Base-by-base conservation (phyloP, 2,888 invertebrate species). In the Odontocolon sp. region DNA sequence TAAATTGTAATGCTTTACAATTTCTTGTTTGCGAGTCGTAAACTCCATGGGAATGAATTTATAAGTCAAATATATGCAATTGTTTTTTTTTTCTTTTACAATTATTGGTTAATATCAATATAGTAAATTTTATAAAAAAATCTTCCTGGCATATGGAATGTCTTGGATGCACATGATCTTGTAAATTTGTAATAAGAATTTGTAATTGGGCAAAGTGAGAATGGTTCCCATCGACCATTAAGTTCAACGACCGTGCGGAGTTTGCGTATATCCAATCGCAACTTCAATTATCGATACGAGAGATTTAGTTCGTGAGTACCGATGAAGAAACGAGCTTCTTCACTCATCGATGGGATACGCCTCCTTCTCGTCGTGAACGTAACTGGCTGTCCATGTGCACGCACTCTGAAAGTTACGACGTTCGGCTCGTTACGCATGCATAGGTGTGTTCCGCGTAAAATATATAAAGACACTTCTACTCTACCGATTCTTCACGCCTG, bases 351-450 rank as follows among this genome's bases (percentile, higher is more conserved):
- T 64, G 72, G 69, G 72, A 64, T 69, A 77, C 77, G 77, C 81
- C 80, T 77, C 57, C 74, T 70, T 75, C 77, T 75, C 64, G 80
- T 80, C 72, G 70, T 75, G 78, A 80, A 81, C 79, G 64, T 78
- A 77, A 79, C 78, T 79, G 75, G 79, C 80, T 80, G 77, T 72
- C 72, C 72, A 38, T 68, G 57, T 69, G 42, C 63, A 77, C 79
- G 76, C 80, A 71, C 78, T 56, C 63, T 77, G 80, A 85, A 82
- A 83, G 84, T 84, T 83, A 87, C 82, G 86, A 86, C 81, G 80
- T 64, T 75, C 71, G 74, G 82, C 86, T 87, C 85, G 85, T 87
- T 87, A 87, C 81, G 84, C 84, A 86, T 86, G 85, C 87, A 87
- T 86, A 86, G 84, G 81, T 78, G 84, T 78, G 80, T 72, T 59